Percentiles rank a stretch among this genome's conserved stretches.
These are phyloP conservation scores for Phengaris arion DNA, from an alignment of 2,888 invertebrate genomes.

Conservation along the genomic window DNA sequence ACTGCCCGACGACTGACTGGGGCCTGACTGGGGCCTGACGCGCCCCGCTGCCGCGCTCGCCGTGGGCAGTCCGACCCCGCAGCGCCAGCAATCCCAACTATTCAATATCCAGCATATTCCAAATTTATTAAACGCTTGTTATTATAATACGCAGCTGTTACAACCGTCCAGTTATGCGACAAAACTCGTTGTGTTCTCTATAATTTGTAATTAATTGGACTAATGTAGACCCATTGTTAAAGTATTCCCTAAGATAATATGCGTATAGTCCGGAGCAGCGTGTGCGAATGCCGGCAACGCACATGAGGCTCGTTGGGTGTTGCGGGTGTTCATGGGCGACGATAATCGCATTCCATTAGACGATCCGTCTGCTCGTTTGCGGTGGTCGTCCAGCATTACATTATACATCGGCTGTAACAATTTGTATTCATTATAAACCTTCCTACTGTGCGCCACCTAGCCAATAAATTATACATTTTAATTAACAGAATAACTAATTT, in stretches of 20 bases:
- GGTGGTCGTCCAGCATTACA: not conserved
- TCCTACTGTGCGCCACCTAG: slow-evolving; percentile 19
- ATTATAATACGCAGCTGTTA: not conserved
- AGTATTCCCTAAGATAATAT: no score
- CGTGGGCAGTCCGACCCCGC: slow-evolving; percentile 3
- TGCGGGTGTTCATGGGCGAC: no score
- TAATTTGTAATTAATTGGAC: no score
- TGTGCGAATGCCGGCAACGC: no score
- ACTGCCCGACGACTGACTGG: not conserved
- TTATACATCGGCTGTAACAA: not conserved
- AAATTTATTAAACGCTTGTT: not conserved
- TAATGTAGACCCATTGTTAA: no score
- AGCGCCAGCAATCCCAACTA: slow-evolving; percentile 3
- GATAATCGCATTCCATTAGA: no score
- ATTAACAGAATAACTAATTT: slow-evolving; percentile 16
- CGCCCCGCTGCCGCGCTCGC: not conserved
- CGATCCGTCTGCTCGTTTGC: no score
- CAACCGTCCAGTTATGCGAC: not conserved
- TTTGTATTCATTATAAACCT: slow-evolving; percentile 17
- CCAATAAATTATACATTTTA: slow-evolving; percentile 11
- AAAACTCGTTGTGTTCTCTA: no score
- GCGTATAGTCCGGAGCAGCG: no score
- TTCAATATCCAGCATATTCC: not conserved
- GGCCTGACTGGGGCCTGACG: not conserved
- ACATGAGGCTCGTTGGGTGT: no score